Conservation (phyloP, 1,140 invertebrate species). For the Pachypeltis micranthus region DNA sequence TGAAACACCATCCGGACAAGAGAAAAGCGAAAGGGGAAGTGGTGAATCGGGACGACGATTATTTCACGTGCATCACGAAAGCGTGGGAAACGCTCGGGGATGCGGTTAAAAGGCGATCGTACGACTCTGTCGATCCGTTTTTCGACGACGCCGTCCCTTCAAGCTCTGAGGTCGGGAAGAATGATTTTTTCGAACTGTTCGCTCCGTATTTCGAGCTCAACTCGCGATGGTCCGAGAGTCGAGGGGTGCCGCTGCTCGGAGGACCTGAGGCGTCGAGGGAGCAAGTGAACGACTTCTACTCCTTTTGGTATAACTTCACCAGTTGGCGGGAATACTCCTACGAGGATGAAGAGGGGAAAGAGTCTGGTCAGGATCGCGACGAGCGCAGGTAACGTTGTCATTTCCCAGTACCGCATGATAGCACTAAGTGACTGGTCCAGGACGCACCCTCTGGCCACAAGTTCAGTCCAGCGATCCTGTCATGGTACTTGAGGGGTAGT, state of each 20-base stretch:
- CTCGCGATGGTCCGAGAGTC: slow-evolving; percentile 81
- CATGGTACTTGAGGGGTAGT: too few species aligned
- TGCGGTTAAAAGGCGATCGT: slow-evolving; percentile 68
- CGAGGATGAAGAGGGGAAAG: slow-evolving; percentile 96
- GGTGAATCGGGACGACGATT: slow-evolving; percentile 77
- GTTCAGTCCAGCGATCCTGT: too few species aligned
- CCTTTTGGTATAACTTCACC: slow-evolving; percentile 94
- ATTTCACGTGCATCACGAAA: slow-evolving; percentile 98
- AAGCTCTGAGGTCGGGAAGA: slow-evolving; percentile 54
- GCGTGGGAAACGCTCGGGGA: slow-evolving; percentile 86
- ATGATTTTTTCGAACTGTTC: slow-evolving; percentile 54
- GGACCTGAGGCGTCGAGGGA: slow-evolving; percentile 53
- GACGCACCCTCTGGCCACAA: too few species aligned
- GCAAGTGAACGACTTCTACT: slow-evolving; percentile 74
- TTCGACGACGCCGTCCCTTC: slow-evolving; percentile 84
- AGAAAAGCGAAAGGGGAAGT: slow-evolving; percentile 76
- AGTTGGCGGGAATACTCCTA: slow-evolving; percentile 99
- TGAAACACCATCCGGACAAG: slow-evolving; percentile 97
- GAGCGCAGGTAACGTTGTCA: too few species aligned
- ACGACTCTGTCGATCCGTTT: slow-evolving; percentile 89
- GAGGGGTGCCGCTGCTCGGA: slow-evolving; percentile 75
- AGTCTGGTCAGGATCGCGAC: slow-evolving; percentile 89
- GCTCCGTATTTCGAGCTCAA: slow-evolving; percentile 73
- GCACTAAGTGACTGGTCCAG: too few species aligned
- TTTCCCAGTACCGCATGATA: too few species aligned